Conservation (phyloP, 2,888 invertebrate genomes). For the Patella ulyssiponensis region DNA sequence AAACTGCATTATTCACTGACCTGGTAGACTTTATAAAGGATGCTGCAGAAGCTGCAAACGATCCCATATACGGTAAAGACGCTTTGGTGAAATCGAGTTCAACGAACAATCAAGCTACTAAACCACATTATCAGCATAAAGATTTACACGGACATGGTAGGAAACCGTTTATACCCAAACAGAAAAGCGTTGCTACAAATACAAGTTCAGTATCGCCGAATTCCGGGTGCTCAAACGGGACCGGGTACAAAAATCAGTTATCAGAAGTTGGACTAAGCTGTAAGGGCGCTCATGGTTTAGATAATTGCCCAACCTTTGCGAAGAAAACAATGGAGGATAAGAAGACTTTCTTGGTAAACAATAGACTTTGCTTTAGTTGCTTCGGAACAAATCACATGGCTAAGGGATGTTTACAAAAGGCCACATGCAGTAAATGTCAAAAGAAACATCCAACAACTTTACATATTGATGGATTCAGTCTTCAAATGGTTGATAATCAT, state of each 20-base stretch:
- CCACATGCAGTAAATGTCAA: not conserved
- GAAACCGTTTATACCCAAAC: too few species aligned
- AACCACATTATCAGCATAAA: too few species aligned
- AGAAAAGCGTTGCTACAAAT: too few species aligned
- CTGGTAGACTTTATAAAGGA: not conserved
- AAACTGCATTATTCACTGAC: not conserved
- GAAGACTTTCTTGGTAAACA: not conserved
- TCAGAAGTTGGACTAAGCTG: not conserved
- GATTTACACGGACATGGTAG: too few species aligned
- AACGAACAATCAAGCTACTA: too few species aligned
- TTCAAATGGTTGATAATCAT: too few species aligned
- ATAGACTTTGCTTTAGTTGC: constrained; percentile 12
- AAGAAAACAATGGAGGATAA: not conserved
- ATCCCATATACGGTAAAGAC: not conserved
- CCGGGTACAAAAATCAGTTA: too few species aligned
- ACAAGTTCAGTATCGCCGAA: too few species aligned
- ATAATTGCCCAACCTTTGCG: not conserved
- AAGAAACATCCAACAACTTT: not conserved
- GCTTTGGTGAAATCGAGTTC: not conserved
- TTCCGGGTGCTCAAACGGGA: too few species aligned
- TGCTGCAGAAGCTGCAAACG: not conserved
- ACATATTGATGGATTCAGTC: not conserved
- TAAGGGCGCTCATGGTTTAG: constrained; percentile 3
- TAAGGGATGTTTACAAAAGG: not conserved
- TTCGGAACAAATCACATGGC: not conserved